Percentiles rank a stretch among this genome's conserved stretches.
These are phyloP conservation scores for Microctonus hyperodae DNA, from an alignment of 2,888 invertebrate genomes.

Conservation along the genomic window DNA sequence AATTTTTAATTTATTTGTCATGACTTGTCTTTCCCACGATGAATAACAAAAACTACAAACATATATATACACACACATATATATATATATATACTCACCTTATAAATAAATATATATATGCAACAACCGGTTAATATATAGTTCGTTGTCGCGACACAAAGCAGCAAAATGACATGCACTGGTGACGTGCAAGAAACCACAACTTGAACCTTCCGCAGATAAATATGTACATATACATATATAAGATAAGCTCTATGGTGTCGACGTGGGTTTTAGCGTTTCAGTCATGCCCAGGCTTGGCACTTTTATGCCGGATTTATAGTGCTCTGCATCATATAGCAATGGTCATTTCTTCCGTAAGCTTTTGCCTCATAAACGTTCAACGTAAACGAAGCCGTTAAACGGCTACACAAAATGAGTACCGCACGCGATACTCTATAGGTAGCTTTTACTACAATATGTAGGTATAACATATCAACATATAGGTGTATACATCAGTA, in stretches of 20 bases:
- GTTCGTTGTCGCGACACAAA: slow-evolving; percentile 12
- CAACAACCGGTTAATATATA: not conserved
- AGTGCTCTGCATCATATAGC: slow-evolving; percentile 10
- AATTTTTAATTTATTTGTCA: not conserved
- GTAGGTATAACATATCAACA: too few relatives aligned
- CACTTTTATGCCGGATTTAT: slow-evolving; percentile 28
- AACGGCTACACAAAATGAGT: slow-evolving; percentile 41
- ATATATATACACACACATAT: too few relatives aligned
- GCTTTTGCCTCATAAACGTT: slow-evolving; percentile 24
- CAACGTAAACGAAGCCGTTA: slow-evolving; percentile 47
- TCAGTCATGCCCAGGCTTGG: slow-evolving; percentile 16
- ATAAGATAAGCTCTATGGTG: not conserved
- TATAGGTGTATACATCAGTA: not conserved
- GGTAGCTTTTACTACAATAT: slow-evolving; percentile 3
- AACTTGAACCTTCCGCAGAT: not conserved
- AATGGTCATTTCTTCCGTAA: slow-evolving; percentile 8
- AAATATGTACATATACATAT: not conserved
- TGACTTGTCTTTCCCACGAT: slow-evolving; percentile 33
- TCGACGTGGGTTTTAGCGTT: slow-evolving; percentile 20
- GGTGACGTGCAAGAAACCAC: slow-evolving; percentile 21
- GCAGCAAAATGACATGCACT: not conserved
- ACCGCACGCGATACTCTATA: slow-evolving; percentile 36
- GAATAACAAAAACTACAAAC: slow-evolving; percentile 13
- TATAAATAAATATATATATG: not conserved
- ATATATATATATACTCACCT: too few relatives aligned